phyloP scores from a whole-genome alignment of 1,140 invertebrate genomes.

The Penaeus indicus region DNA sequence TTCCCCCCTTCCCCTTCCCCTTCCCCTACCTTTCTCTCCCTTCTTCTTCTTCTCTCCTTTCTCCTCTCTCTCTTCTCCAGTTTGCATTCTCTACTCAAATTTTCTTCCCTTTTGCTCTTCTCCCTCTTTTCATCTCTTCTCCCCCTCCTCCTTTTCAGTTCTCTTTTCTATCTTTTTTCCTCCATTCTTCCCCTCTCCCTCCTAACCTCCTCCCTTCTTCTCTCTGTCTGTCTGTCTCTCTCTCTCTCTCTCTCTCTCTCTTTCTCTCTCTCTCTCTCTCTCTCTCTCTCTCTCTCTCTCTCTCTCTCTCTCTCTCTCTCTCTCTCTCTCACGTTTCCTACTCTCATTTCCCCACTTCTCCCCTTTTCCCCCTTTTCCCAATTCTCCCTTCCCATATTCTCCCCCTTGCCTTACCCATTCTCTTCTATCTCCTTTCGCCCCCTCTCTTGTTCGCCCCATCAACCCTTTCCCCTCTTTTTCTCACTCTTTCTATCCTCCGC shows the following conservation, averaged over 20 bases:
- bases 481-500: background rate
- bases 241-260: conserved; percentile 49
- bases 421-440: background rate
- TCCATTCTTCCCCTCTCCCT: background rate
- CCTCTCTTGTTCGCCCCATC: background rate
- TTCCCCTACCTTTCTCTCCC: background rate
- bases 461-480: background rate
- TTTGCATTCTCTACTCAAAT: background rate
- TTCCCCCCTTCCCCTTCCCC: background rate
- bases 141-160: background rate
- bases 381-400: background rate
- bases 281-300: conserved; percentile 22
- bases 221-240: conserved; percentile 15
- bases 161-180: conserved; percentile 24
- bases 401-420: background rate
- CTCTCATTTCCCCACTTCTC: background rate
- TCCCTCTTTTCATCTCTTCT: conserved; percentile 31
- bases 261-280: conserved; percentile 45
- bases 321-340: background rate
- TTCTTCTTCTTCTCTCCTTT: background rate
- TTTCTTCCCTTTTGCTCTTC: background rate
- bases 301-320: conserved; percentile 7
- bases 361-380: too few relatives aligned
- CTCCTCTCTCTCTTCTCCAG: background rate
- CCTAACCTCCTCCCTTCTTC: too few relatives aligned